Evolutionary conservation across 1,140 invertebrate species (phyloP).

Genomic region (Latrodectus geometricus): DNA sequence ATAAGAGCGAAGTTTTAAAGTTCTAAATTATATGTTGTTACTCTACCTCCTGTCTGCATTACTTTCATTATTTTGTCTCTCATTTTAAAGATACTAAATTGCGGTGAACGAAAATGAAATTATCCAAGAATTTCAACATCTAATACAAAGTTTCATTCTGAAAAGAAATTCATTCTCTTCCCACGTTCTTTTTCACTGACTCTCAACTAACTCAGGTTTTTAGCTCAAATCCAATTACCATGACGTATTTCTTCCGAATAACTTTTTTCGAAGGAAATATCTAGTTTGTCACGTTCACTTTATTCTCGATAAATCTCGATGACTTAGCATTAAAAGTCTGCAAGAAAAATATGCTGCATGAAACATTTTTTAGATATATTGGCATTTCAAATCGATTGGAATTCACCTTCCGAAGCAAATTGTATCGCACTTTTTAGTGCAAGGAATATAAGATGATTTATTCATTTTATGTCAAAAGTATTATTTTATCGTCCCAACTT

Average conservation of each 20-base stretch:
- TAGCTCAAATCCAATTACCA: constrained; percentile 37
- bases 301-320: constrained; percentile 27
- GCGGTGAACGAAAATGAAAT: constrained; percentile 2
- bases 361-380: background rate
- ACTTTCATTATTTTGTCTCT: too few species aligned
- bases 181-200: constrained; percentile 1
- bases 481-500: too few species aligned
- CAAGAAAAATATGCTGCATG: constrained; percentile 14
- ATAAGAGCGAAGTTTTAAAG: too few species aligned
- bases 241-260: background rate
- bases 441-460: too few species aligned
- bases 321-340: constrained; percentile 33
- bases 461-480: too few species aligned
- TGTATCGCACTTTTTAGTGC: background rate
- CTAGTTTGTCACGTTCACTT: constrained; percentile 22
- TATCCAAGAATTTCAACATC: background rate
- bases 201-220: background rate
- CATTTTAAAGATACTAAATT: background rate
- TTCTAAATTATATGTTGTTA: too few species aligned
- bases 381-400: background rate
- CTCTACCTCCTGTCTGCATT: too few species aligned
- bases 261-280: background rate
- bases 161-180: constrained; percentile 16
- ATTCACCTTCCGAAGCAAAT: background rate
- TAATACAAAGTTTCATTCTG: constrained; percentile 11